phyloP scores from a whole-genome alignment of 2,113 vertebrate species.

The Dromaius novaehollandiae region DNA sequence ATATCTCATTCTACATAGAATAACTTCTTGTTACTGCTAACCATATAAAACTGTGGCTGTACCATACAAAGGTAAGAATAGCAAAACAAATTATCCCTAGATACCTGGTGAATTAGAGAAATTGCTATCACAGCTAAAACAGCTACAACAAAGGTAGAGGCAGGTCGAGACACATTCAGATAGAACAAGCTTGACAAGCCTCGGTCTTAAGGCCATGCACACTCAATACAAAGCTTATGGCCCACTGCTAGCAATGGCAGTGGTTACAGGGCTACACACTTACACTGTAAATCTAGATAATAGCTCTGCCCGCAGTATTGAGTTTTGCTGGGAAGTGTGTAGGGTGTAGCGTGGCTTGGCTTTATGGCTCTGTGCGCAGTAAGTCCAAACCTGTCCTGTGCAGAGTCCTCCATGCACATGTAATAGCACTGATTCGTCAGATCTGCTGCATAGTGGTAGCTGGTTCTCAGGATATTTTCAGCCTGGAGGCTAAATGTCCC shows the following conservation, averaged over 20 bases:
- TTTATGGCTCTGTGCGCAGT: not conserved
- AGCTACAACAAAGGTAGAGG: not conserved
- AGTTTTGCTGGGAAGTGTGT: not conserved
- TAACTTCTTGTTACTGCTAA: not conserved
- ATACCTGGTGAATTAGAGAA: not conserved
- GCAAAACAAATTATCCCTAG: not conserved
- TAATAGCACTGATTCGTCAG: not conserved
- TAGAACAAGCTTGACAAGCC: not conserved
- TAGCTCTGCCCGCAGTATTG: not conserved
- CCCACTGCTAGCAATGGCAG: not conserved
- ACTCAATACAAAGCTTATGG: not conserved
- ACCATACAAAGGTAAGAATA: not conserved
- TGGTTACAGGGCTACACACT: not conserved
- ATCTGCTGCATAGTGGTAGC: not conserved
- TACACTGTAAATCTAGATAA: not conserved
- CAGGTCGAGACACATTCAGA: not conserved
- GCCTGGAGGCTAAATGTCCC: not conserved
- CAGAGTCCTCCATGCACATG: not conserved
- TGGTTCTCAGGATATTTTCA: not conserved
- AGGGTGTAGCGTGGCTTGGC: not conserved
- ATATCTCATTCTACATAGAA: not conserved
- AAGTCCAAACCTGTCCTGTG: not conserved
- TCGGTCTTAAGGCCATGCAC: not conserved
- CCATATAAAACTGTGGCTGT: not conserved
- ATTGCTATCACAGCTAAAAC: not conserved